Base-by-base conservation (phyloP, 23 tunicate species). In the Ascidia mentula region DNA sequence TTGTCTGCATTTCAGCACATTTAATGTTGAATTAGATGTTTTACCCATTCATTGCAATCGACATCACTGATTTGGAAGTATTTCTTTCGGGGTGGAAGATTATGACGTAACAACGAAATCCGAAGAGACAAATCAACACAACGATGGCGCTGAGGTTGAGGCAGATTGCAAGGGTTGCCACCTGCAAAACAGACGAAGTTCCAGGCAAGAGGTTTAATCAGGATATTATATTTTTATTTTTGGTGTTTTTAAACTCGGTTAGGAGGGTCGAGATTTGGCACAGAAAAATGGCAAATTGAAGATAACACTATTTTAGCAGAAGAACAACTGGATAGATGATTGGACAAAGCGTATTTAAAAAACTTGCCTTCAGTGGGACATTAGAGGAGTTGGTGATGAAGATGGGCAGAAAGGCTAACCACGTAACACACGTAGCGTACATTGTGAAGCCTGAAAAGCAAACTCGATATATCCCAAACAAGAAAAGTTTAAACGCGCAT, bases 361-460 rank as follows among this genome's bases (percentile, higher is more conserved):
- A 20, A 70, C 38, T 70, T 74, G 84, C 95, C 81, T 77, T 84
- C 18, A 85, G 82, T 40, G 85, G 37, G 38, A 84, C 53, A 39
- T 73, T 69, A 5, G 77, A 46, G 3, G 81, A 31, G 37, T 75
- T 89, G n/a, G 95, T 78, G 36, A 89, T 61, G 74, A 84, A 84
- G 46, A 84, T 82, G 2, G 87, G 82, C 38, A 89, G 74, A 61
- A 89, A 89, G 3, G 95, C 95, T 28, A 89, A 37, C 95, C 95
- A 89, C 3, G 84, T 89, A 38, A 89, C 82, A 74, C 95, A 89
- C 1, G 95, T 84, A 12, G 95, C 77, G 72, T 89, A 89, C 95
- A 89, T 89, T 18, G 95, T 80, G 32, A 89, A 89, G 5, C 95
- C 95, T 89, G 60, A 40, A 77, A n/a, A 72, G 59, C 53, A 15